phyloP scores from a whole-genome alignment of 1,140 invertebrate genomes.

The Aphelenchoides besseyi region DNA sequence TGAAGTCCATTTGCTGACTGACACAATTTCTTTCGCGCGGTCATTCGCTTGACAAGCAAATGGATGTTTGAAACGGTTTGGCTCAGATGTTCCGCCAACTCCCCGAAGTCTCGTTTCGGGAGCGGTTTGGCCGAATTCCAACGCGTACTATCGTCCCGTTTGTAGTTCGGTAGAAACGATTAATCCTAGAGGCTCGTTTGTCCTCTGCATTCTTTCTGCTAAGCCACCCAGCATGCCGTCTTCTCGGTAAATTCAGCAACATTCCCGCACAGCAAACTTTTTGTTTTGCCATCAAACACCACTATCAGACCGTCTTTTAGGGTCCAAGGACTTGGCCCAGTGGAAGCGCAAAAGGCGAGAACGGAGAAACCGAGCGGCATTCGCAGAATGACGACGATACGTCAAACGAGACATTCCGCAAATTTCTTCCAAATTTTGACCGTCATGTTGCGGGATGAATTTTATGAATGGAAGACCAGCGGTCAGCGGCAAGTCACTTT shows the following conservation, averaged over 20 bases:
- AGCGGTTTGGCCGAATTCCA: background rate
- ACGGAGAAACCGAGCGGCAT: background rate
- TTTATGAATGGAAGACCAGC: background rate
- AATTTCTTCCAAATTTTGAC: background rate
- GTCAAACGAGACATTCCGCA: conserved; percentile 2
- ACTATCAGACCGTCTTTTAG: background rate
- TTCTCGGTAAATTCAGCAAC: background rate
- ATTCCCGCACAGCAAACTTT: conserved; percentile 1
- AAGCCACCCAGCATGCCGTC: background rate
- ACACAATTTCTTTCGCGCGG: no score
- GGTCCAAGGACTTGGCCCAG: background rate
- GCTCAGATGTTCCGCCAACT: background rate
- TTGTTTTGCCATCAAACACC: conserved; percentile 5
- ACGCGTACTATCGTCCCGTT: background rate
- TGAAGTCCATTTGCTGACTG: no score
- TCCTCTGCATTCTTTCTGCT: background rate
- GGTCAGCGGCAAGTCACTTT: background rate
- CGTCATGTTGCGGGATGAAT: background rate
- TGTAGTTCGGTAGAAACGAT: background rate
- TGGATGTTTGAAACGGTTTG: background rate
- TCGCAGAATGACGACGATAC: background rate
- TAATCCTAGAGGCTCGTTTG: background rate
- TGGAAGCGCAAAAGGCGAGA: background rate
- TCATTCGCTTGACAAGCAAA: no score
- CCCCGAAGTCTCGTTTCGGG: background rate